Base-by-base conservation (phyloP, 2,888 invertebrate species). In the Tipula helvola region DNA sequence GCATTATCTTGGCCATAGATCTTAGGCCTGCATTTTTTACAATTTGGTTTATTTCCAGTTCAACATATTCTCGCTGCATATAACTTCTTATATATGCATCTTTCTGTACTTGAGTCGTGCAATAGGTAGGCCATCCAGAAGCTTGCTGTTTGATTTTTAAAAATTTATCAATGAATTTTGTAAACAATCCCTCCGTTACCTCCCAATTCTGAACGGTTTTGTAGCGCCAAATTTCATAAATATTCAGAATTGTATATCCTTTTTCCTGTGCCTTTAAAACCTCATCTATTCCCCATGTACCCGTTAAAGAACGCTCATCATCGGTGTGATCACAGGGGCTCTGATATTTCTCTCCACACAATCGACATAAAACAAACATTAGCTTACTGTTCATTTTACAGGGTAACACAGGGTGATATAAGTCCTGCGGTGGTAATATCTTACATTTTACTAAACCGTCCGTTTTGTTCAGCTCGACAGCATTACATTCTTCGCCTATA, bases 211-310 rank as follows among this genome's bases (percentile, higher is more conserved):
- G 88, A 0, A 87, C 87, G 18, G 88, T 86, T n/a, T 88, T 36
- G 87, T 89, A 90, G 83, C 89, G 88, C 89, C 89, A 90, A 10
- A 90, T 89, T 87, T 90, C 89, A 47, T 88, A 88, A 5, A 89
- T 87, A 42, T 88, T 85, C 0, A 88, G 1, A 0, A 90, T 87
- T 41, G 87, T 86, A 83, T 90, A 90, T 0, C 89, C 89, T 85
- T 88, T 88, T 28, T 88, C 83, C 0, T 89, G 16, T 16, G 90
- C 89, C 86, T 88, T 89, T 84, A 88, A 57, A 5, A 90, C 85
- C 87, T 90, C 90, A n/a, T n/a, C n/a, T n/a, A n/a, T n/a, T n/a
- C n/a, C n/a, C n/a, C n/a, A n/a, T n/a, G n/a, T n/a, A n/a, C n/a
- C n/a, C n/a, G 36, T 89, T 89, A 8, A 89, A 89, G 12, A 10